Percentiles rank a stretch among this genome's conserved stretches.
phyloP scores from a whole-genome alignment of 2,113 vertebrate genomes.

The Eudyptes chrysolophus region DNA sequence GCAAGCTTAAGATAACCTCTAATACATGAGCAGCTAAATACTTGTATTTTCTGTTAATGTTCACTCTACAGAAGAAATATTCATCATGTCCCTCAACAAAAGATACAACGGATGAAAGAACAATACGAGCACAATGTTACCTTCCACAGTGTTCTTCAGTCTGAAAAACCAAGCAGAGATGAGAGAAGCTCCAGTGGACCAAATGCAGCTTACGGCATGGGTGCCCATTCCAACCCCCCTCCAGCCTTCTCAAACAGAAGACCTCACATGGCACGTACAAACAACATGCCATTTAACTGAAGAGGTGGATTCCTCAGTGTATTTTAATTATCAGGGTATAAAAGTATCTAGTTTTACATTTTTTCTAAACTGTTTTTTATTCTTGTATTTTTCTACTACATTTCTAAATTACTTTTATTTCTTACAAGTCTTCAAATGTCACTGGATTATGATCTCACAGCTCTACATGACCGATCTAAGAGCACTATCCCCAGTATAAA shows the following conservation, averaged over 20 bases:
- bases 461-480: background rate
- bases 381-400: slow-evolving; percentile 55
- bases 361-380: slow-evolving; percentile 8
- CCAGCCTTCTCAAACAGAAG: slow-evolving; percentile 11
- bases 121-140: slow-evolving; percentile 76
- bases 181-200: background rate
- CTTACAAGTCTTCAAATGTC: background rate
- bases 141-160: slow-evolving; percentile 75
- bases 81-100: slow-evolving; percentile 74
- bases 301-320: background rate
- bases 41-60: slow-evolving; percentile 12
- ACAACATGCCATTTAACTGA: background rate
- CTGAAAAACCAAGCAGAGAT: slow-evolving; percentile 65
- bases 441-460: background rate
- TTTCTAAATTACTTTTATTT: background rate
- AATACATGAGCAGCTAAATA: background rate
- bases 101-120: slow-evolving; percentile 80
- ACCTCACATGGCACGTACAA: background rate
- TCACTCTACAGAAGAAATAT: slow-evolving; percentile 71
- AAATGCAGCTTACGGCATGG: background rate
- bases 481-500: background rate
- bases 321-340: slow-evolving; percentile 17
- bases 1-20: background rate
- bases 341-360: background rate
- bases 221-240: background rate